Base-by-base conservation (phyloP, 2,797 vertebrate species). In the Cynodonichthys magdalenae region DNA sequence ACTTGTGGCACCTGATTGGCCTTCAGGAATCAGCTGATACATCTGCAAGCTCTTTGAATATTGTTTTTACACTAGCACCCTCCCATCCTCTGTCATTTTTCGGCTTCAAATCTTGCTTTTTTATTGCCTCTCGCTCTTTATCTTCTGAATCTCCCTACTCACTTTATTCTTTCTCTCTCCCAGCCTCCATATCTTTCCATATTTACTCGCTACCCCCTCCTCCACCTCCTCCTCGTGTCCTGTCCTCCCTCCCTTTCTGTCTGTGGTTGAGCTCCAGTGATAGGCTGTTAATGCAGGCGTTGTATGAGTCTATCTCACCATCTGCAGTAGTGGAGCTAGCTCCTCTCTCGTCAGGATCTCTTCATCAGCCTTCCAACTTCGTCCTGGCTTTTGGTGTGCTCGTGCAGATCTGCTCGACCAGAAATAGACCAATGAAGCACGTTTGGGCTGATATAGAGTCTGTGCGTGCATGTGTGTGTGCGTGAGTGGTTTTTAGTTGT, bases 271-370 rank as follows among this genome's bases (percentile, higher is more conserved):
- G 84, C 87, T 88, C 79, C 86, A 86, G 85, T 84, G 89, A 90
- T 90, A 90, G 87, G 87, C 89, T 89, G 90, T 87, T 88, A 87
- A 89, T 83, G 81, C 87, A 88, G 84, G 85, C 89, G 74, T 77
- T 84, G 87, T 88, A 69, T 81, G 82, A 79, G 79, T 85, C 89
- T 90, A 91, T 92, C 91, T 89, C 87, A 71, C 86, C 87, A 90
- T 92, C 90, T 91, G 90, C 89, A 90, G 88, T 85, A 85, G 88
- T 91, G 81, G 81, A 89, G 84, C 87, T 87, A 74, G 83, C 73
- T 83, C 69, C 74, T 82, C 87, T 82, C 82, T 79, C 81, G 69
- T 74, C 85, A 75, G 86, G 83, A 87, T 88, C 82, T 80, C 84
- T 87, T 82, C 84, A 90, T 83, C 86, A 83, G 65, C 71, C 64